Percentiles rank a stretch among this genome's conserved stretches.
Evolutionary conservation across 2,113 vertebrate genomes (phyloP).

Genomic region (Plecotus auritus): DNA sequence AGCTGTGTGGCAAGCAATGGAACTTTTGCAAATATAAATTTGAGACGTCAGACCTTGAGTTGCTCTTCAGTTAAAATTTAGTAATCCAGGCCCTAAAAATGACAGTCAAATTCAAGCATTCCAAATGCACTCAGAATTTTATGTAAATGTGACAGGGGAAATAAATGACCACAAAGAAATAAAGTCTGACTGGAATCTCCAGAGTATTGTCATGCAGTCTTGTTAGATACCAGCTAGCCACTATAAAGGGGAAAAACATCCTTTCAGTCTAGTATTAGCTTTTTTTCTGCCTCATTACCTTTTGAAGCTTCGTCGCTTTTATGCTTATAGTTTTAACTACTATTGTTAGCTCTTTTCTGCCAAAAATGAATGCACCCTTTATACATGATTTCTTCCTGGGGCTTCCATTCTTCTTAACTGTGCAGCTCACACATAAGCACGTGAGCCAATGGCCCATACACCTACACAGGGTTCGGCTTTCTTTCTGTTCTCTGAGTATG

Average conservation of each 20-base stretch:
- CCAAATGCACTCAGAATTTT: not conserved
- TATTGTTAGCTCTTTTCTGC: constrained; percentile 38
- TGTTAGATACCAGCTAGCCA: not conserved
- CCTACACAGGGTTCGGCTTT: not conserved
- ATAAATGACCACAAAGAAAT: not conserved
- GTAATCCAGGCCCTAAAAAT: not conserved
- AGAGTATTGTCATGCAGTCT: not conserved
- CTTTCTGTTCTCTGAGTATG: not conserved
- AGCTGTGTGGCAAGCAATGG: not conserved
- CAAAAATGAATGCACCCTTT: constrained; percentile 45
- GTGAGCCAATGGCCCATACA: rapidly evolving
- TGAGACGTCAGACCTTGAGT: not conserved
- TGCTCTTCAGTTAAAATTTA: not conserved
- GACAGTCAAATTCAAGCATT: not conserved
- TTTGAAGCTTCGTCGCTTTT: constrained; percentile 58
- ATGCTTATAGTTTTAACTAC: constrained; percentile 35
- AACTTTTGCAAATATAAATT: not conserved
- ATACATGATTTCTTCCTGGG: not conserved
- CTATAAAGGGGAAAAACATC: not conserved
- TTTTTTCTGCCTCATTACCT: constrained; percentile 27
- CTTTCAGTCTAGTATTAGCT: constrained; percentile 24
- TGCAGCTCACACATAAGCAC: not conserved
- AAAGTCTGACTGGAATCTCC: not conserved
- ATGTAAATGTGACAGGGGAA: not conserved
- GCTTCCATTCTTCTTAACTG: not conserved